phyloP scores from a whole-genome alignment of 2,797 vertebrate genomes.

The Ispidina lecontei region DNA sequence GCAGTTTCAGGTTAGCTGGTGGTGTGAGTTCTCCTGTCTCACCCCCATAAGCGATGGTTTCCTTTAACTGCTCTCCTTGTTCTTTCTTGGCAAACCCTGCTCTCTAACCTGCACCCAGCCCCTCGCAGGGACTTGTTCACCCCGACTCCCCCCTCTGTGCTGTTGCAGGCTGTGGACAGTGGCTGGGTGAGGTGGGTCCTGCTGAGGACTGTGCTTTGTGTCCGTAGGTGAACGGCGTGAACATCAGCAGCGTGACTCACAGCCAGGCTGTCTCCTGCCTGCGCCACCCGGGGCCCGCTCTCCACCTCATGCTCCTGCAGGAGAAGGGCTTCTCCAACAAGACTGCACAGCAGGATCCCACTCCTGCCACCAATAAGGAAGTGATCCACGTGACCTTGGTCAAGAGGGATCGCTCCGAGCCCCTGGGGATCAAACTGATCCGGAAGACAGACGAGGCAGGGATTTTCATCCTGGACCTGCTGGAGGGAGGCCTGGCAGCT shows the following conservation, averaged over 20 bases:
- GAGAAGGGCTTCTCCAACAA: conserved; percentile 90
- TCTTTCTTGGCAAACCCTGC: not conserved
- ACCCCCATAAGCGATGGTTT: not conserved
- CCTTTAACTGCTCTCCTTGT: not conserved
- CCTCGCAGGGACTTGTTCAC: not conserved
- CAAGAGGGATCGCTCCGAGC: conserved; percentile 87
- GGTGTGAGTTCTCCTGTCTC: not conserved
- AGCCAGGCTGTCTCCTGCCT: conserved; percentile 84
- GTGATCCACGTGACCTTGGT: conserved; percentile 89
- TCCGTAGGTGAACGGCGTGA: conserved; percentile 88
- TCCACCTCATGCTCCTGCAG: conserved; percentile 90
- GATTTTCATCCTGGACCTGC: conserved; percentile 90
- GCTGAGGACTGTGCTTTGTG: conserved; percentile 39
- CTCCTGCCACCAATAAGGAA: conserved; percentile 57
- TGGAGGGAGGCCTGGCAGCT: conserved; percentile 90
- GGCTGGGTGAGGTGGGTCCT: not conserved
- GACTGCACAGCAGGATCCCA: conserved; percentile 75
- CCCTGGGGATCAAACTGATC: conserved; percentile 93
- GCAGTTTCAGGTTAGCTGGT: not conserved
- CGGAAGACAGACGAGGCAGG: conserved; percentile 90
- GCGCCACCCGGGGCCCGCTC: conserved; percentile 78
- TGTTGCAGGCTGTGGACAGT: not conserved
- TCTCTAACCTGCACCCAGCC: not conserved
- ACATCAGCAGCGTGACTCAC: conserved; percentile 88
- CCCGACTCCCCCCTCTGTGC: not conserved